Base-by-base conservation (phyloP, 2,888 invertebrate genomes). In the Hypolimnas misippus region DNA sequence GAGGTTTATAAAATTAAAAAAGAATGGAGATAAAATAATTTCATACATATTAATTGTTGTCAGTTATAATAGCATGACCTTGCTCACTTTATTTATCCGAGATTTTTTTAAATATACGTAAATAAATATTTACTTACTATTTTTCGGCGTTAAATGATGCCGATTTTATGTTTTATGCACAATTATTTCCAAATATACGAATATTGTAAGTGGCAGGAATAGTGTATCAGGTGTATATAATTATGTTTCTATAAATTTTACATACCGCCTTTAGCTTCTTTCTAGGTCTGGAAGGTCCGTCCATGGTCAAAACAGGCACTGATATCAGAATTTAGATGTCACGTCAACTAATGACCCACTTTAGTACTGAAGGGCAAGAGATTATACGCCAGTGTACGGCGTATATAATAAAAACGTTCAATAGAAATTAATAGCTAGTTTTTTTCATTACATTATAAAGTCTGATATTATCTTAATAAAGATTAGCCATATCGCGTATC, bases 261-360 rank as follows among this genome's bases (percentile, higher is more conserved):
- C 89, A 86, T 74, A 92, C 92, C 29, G 89, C 89, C 84, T 92
- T 92, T 0, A 91, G 76, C 78, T 92, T 92, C 73, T 91, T 92
- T 73, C 86, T 89, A 1, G 89, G 85, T 70, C 83, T 84, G 4
- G 89, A 87, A 42, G 87, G 84, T 70, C 81, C 90, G 46, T 92
- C 92, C 87, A 89, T 83, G 59, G 44, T 49, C 14, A 44, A 42
- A n/a, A 10, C 46, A 46, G 6, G n/a, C n/a, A n/a, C 1, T 21
- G 25, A 29, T 49, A 49, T 49, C 16, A 42, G 17, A 42, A 17
- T 14, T 17, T 3, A 7, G 29, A 29, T 14, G 25, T 56, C 16
- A 54, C 44, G 29, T 29, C 31, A 19, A 44, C 31, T 44, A 42
- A 31, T 62, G 62, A 57, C 62, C 56, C 50, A 62, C 33, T 62